Conservation (phyloP, 2,888 invertebrate genomes). For the Globia sparganii region DNA sequence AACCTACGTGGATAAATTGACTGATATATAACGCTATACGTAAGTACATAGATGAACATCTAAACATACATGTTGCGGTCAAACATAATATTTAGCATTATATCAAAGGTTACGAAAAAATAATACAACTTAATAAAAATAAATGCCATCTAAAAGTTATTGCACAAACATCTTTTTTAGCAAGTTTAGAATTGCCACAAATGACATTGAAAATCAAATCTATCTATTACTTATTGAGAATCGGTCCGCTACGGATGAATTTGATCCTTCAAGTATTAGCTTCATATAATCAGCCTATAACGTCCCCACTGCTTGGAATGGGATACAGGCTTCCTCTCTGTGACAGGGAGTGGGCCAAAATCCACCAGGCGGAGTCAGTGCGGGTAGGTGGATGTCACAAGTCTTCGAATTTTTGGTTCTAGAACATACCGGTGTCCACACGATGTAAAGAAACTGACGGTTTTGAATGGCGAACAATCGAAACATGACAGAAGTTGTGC, state of each 20-base stretch:
- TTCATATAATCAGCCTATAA: neutral
- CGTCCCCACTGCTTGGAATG: rapidly evolving
- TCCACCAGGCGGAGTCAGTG: neutral
- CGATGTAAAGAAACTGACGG: neutral
- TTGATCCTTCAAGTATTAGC: neutral
- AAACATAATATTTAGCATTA: neutral
- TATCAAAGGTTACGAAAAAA: neutral
- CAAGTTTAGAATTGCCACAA: neutral
- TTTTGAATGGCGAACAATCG: neutral
- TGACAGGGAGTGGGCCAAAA: neutral
- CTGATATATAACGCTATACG: neutral
- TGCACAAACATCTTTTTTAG: neutral
- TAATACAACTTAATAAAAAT: neutral
- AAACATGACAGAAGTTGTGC: neutral
- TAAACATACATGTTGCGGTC: neutral
- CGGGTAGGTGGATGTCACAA: no score
- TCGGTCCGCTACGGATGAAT: neutral
- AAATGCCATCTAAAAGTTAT: neutral
- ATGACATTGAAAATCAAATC: neutral
- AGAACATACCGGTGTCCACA: neutral
- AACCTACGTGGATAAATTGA: neutral
- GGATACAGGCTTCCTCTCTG: neutral
- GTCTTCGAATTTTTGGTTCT: neutral
- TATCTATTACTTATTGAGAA: no score
- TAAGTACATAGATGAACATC: neutral